Base-by-base conservation (phyloP, 2,888 invertebrate genomes). In the Stenodema calcarata region DNA sequence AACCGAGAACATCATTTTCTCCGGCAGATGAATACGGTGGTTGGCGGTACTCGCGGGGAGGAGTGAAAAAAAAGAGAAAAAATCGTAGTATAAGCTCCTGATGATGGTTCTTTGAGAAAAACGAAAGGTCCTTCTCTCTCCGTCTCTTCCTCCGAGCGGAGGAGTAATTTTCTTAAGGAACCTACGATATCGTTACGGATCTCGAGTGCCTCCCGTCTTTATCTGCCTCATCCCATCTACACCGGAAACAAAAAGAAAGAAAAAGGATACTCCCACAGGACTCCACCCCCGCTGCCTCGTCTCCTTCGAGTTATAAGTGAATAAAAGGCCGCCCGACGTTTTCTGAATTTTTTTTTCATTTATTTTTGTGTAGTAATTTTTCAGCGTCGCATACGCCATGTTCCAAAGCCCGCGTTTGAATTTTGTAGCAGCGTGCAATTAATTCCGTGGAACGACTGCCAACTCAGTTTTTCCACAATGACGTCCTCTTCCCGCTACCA, bases 191-290 rank as follows among this genome's bases (percentile, higher is more conserved):
- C 86, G 86, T 86, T 86, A 86, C 78, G 86, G 78, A 78, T 79
- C 78, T 79, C 78, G 47, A 79, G 86, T 86, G 86, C 54, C 86
- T 86, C 62, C 78, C 54, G 76, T 28, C 35, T 84, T 73, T 86
- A 86, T 86, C 86, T 16, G 78, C 11, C 35, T 42, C 78, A 78
- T 86, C 54, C 86, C 86, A 86, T 86, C 86, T 86, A 86, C 86
- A 86, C 86, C 86, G 86, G 86, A 86, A 86, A 86, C 78, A 78
- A 86, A 86, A 86, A 73, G 76, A 86, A 79, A 86, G 78, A 75
- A 79, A 86, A 86, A 54, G 27, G 62, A 86, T 69, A 78, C 86
- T 78, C 86, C 76, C 86, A 86, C 78, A 78, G 86, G 41, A 28
- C 35, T 16, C 28, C 35, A 35, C 47, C n/a, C 50, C 54, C 47